Base-by-base conservation (phyloP, 2,113 vertebrate species). In the Chlorodrepanis virens region DNA sequence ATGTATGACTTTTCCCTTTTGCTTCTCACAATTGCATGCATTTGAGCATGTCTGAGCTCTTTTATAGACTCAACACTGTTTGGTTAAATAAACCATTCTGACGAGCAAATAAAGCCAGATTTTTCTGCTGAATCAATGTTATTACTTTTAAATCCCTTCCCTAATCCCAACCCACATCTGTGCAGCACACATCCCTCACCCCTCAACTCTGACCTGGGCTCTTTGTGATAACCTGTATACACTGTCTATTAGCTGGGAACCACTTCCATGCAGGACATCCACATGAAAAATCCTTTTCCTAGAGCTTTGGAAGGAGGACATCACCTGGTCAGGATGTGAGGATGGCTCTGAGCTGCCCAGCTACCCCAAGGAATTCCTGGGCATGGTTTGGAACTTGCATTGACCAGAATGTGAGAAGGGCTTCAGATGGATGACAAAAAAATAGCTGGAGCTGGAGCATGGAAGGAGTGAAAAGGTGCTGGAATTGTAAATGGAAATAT, bases 1-100 rank as follows among this genome's bases (percentile, higher is more conserved):
- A 3, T 67, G 19, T 80, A 79, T 47, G 50, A 91, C n/a, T 86
- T 37, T 79, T n/a, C 18, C 22, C 31, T 83, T 67, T 79, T 83
- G 80, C 83, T 91, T 90, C 52, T 95, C 45, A 79, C 28, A 54
- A 29, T 29, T 84, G 94, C 90, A 75, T 95, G 83, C 91, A 60
- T 68, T 84, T 92, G 78, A 77, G 92, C 95, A 95, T 89, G 87
- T 88, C 93, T 89, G 74, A 82, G 74, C 65, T 88, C 80, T 78
- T 89, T 84, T 56, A 61, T 21, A 80, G 93, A 71, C 79, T 68
- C 52, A 47, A 54, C 29, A 86, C 14, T 84, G 71, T 91, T 86
- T 83, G 76, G 65, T 96, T 84, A 94, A 94, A 85, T 83, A 92
- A 94, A 94, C 78, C 87, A 63, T 44, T 87, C 89, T 90, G 93